Evolutionary conservation across 2,797 vertebrate species (phyloP).

Genomic region (Acipenser ruthenus): DNA sequence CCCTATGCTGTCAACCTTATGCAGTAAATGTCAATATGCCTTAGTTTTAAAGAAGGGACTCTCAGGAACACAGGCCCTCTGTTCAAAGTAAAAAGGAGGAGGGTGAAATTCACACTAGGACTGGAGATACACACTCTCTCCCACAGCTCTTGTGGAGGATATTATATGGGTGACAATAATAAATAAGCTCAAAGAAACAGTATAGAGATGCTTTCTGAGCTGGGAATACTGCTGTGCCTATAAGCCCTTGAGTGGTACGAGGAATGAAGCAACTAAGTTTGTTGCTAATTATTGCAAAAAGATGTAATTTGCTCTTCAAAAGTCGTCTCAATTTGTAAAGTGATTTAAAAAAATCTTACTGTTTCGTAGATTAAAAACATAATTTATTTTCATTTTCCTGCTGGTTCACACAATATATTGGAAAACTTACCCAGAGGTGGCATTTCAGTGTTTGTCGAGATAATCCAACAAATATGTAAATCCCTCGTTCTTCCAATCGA

Average conservation of each 20-base stretch:
- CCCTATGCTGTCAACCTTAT: too few relatives aligned
- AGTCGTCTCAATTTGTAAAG: constrained; percentile 32
- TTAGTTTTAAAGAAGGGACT: too few relatives aligned
- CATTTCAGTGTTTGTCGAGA: constrained; percentile 36
- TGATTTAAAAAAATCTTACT: constrained; percentile 32
- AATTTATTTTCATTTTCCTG: constrained; percentile 32
- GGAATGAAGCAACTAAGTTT: constrained; percentile 26
- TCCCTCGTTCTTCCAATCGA: constrained; percentile 20
- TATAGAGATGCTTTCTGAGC: constrained; percentile 19
- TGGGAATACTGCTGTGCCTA: constrained; percentile 13
- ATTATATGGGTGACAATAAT: not conserved
- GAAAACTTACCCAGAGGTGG: constrained; percentile 28
- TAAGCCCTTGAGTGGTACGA: constrained; percentile 15
- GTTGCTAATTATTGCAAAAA: constrained; percentile 48
- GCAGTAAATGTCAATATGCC: too few relatives aligned
- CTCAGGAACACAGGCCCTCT: too few relatives aligned
- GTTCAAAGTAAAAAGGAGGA: too few relatives aligned
- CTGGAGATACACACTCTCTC: too few relatives aligned
- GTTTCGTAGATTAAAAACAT: constrained; percentile 31
- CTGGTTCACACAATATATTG: constrained; percentile 29
- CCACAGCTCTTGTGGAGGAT: too few relatives aligned
- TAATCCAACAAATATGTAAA: constrained; percentile 44
- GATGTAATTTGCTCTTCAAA: constrained; percentile 26
- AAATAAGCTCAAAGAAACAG: not conserved
- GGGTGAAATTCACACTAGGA: too few relatives aligned